These are phyloP conservation scores for Brenthis hecate DNA, from an alignment of 2,888 invertebrate genomes.

Conservation along the genomic window DNA sequence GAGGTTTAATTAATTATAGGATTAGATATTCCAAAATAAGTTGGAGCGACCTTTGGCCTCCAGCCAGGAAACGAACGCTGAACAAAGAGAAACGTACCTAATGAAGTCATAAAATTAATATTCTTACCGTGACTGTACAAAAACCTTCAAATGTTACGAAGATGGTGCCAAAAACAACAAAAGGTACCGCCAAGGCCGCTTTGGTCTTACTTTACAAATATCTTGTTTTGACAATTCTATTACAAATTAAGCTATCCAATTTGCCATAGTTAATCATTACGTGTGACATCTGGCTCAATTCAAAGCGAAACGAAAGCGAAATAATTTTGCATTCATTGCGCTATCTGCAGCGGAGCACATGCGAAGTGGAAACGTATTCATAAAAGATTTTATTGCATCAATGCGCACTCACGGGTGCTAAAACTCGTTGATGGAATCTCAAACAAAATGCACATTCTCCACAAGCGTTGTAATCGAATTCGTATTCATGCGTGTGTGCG, in stretches of 20 bases:
- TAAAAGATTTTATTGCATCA: slow-evolving; percentile 64
- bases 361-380: slow-evolving; percentile 53
- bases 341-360: slow-evolving; percentile 19
- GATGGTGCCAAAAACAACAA: slow-evolving; percentile 39
- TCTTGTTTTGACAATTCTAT: slow-evolving; percentile 27
- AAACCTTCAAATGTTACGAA: slow-evolving; percentile 37
- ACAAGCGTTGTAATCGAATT: slow-evolving; percentile 8
- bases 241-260: slow-evolving; percentile 35
- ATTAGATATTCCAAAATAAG: slow-evolving; percentile 16
- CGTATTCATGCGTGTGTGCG: slow-evolving; percentile 1
- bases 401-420: slow-evolving; percentile 67
- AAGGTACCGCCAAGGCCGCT: slow-evolving; percentile 32
- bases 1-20: too few relatives aligned
- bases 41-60: slow-evolving; percentile 36
- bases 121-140: slow-evolving; percentile 34
- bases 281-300: background rate
- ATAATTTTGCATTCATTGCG: slow-evolving; percentile 3
- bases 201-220: slow-evolving; percentile 26
- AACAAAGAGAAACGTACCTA: slow-evolving; percentile 36
- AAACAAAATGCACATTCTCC: slow-evolving; percentile 27
- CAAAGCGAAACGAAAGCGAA: background rate
- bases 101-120: slow-evolving; percentile 34
- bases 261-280: background rate
- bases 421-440: slow-evolving; percentile 52
- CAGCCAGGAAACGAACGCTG: slow-evolving; percentile 33